phyloP scores from a whole-genome alignment of 2,113 vertebrate species.

The Malurus cyaneus region DNA sequence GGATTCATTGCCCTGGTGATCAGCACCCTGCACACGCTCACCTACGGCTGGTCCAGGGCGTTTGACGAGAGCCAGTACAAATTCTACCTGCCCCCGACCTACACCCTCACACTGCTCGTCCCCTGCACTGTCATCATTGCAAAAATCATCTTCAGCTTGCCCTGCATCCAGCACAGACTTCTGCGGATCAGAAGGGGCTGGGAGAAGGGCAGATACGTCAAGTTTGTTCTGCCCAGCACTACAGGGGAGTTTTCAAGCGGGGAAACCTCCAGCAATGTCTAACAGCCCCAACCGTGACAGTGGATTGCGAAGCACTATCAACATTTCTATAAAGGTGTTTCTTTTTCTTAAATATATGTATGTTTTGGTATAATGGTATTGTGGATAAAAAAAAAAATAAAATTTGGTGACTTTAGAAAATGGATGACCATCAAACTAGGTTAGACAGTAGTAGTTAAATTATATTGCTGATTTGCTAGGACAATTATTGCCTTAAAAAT shows the following conservation, averaged over 20 bases:
- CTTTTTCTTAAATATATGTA: background rate
- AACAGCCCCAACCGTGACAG: background rate
- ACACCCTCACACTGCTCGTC: conserved; percentile 81
- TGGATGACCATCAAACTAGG: background rate
- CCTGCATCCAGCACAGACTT: conserved; percentile 81
- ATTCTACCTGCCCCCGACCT: conserved; percentile 91
- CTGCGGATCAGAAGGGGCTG: conserved; percentile 87
- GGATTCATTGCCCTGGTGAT: conserved; percentile 84
- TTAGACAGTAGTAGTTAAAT: conserved; percentile 15
- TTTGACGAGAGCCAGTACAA: conserved; percentile 82
- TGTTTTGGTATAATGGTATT: conserved; percentile 3
- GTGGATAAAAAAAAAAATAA: background rate
- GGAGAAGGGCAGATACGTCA: conserved; percentile 75
- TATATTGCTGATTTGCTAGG: background rate
- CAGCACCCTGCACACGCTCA: conserved; percentile 86
- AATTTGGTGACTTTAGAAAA: conserved; percentile 6
- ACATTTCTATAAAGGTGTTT: conserved; percentile 4
- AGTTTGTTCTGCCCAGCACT: conserved; percentile 59
- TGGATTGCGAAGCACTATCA: conserved; percentile 30
- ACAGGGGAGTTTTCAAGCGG: conserved; percentile 8
- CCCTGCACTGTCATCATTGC: conserved; percentile 81
- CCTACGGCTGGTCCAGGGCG: conserved; percentile 86
- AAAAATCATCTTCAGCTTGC: conserved; percentile 78
- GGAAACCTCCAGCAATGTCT: conserved; percentile 69
- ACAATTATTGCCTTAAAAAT: conserved; percentile 60